Evolutionary conservation across 2,113 vertebrate genomes (phyloP).

Genomic region (Micronisus gabar): DNA sequence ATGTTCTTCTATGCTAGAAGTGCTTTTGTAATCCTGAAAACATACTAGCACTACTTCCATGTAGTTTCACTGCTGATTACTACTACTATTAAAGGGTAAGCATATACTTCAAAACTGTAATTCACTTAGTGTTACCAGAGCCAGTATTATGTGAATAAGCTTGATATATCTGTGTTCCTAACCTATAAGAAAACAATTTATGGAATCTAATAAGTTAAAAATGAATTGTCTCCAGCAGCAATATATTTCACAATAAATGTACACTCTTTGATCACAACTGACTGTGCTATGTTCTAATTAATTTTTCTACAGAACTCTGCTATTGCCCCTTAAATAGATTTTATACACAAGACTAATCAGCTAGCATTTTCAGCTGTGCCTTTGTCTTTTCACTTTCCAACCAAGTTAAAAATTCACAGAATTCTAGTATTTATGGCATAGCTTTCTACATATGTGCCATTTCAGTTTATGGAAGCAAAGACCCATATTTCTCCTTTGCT

Average conservation of each 20-base stretch:
- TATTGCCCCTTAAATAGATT: constrained; percentile 30
- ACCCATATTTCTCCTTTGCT: background rate
- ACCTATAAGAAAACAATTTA: constrained; percentile 65
- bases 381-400: constrained; percentile 52
- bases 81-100: constrained; percentile 8
- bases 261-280: constrained; percentile 54
- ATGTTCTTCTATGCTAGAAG: background rate
- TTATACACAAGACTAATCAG: constrained; percentile 53
- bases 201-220: constrained; percentile 68
- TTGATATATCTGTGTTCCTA: constrained; percentile 46
- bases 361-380: constrained; percentile 19
- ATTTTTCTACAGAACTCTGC: constrained; percentile 56
- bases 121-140: constrained; percentile 58
- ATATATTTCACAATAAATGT: constrained; percentile 55
- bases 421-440: constrained; percentile 24
- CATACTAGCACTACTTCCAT: background rate
- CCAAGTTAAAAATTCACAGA: constrained; percentile 61
- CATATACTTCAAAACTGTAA: constrained; percentile 39
- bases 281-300: constrained; percentile 50
- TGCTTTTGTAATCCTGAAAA: background rate
- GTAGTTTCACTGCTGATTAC: background rate
- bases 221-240: constrained; percentile 47
- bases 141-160: constrained; percentile 44
- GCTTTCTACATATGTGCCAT: background rate
- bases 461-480: background rate